These are phyloP conservation scores for Varanus komodoensis DNA, from an alignment of 2,113 vertebrate genomes.

Conservation along the genomic window DNA sequence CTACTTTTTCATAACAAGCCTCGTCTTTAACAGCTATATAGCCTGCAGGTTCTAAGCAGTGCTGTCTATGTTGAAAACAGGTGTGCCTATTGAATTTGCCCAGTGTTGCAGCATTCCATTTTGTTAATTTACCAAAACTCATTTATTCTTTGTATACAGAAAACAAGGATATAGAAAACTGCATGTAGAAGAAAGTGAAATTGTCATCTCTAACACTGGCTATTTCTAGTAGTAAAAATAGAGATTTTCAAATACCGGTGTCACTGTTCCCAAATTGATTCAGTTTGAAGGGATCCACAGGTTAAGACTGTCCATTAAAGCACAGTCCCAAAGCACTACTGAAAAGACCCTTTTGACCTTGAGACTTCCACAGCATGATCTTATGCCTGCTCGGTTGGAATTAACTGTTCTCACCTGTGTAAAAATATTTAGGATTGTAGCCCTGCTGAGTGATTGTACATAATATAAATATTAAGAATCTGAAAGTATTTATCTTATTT, in stretches of 20 bases:
- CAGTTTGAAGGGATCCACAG: not conserved
- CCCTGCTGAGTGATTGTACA: not conserved
- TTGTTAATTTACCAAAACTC: too few relatives aligned
- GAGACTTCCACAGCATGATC: not conserved
- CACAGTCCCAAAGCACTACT: not conserved
- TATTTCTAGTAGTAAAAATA: not conserved
- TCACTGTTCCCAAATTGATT: not conserved
- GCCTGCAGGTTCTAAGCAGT: too few relatives aligned
- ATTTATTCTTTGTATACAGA: too few relatives aligned
- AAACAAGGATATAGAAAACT: too few relatives aligned
- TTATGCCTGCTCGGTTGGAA: not conserved
- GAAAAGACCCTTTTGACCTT: not conserved
- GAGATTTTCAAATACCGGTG: not conserved
- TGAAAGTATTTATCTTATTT: not conserved
- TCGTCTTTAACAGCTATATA: too few relatives aligned
- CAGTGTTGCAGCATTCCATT: too few relatives aligned
- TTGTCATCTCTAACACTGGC: too few relatives aligned
- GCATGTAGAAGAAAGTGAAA: too few relatives aligned
- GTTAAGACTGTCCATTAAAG: not conserved
- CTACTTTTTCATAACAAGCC: too few relatives aligned
- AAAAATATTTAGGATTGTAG: not conserved
- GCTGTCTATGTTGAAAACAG: too few relatives aligned
- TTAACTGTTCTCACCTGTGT: too few relatives aligned
- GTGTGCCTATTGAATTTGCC: too few relatives aligned
- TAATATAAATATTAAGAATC: not conserved